Evolutionary conservation across 2,797 vertebrate species (phyloP).

Genomic region (Acanthopagrus latus): DNA sequence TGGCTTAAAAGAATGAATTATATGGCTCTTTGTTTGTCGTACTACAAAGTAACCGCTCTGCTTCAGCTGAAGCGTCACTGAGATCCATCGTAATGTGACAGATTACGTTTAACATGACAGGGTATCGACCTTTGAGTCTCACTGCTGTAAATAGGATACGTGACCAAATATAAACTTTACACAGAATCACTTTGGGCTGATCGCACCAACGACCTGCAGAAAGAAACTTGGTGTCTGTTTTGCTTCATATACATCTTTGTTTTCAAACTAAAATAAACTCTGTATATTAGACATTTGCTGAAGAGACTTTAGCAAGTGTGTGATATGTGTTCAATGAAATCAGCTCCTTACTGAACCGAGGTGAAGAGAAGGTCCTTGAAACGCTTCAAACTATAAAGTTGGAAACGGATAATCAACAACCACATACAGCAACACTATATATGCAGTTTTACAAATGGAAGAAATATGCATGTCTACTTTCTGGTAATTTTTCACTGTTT

Average conservation of each 20-base stretch:
- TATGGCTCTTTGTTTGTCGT: background rate
- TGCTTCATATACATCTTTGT: slow-evolving; percentile 23
- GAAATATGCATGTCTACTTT: slow-evolving; percentile 95
- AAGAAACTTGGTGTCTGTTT: background rate
- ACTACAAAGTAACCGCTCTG: slow-evolving; percentile 1
- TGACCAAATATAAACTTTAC: slow-evolving; percentile 50
- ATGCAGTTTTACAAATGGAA: slow-evolving; percentile 89
- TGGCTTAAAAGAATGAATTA: background rate
- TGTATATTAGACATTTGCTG: slow-evolving; percentile 6
- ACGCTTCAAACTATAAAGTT: slow-evolving; percentile 43
- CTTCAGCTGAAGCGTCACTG: slow-evolving; percentile 5
- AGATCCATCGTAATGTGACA: background rate
- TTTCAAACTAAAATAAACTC: background rate
- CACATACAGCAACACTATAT: slow-evolving; percentile 80
- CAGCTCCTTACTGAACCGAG: slow-evolving; percentile 31
- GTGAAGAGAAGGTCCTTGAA: slow-evolving; percentile 47
- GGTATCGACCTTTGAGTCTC: slow-evolving; percentile 33
- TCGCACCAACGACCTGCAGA: slow-evolving; percentile 1
- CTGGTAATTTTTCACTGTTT: slow-evolving; percentile 91
- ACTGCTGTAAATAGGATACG: slow-evolving; percentile 31
- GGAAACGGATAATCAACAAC: slow-evolving; percentile 51
- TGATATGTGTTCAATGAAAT: slow-evolving; percentile 18
- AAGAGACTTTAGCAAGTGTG: slow-evolving; percentile 58
- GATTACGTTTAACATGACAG: slow-evolving; percentile 22
- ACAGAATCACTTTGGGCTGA: background rate